Evolutionary conservation across 35 echinoderm and acorn worm genomes (phyloP), one percentile per base, ranked within the genome.

Genomic region (Ptychodera flava): DNA sequence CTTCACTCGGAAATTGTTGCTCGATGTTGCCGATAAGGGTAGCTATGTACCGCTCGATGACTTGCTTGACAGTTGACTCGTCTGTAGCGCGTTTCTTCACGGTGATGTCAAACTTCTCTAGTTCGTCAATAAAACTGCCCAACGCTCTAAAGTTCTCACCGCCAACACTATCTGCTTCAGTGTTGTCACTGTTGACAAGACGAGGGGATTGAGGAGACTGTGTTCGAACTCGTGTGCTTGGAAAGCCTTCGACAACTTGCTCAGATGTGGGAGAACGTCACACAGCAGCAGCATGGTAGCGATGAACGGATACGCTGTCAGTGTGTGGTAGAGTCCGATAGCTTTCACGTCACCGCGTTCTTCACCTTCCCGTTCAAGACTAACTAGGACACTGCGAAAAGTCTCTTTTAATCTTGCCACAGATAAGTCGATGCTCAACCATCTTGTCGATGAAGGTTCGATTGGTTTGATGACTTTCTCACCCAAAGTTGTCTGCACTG

Each of bases 231-330:
- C 80, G 1, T 34, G 80, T 15, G 80, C 75, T 83, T 93, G 82
- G 35, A 93, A 93, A 14, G 16, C 38, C 1, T 36, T n/a, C 35
- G 76, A 81, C 14, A 93, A 37, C 0, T 84, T 12, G 29, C 85
- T 93, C 30, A 93, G 30, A 75, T 77, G 79, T 78, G 82, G 78
- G 14, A 86, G 78, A 32, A 85, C 33, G 53, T 85, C 87, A 83
- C 91, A 93, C 27, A 93, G 52, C 37, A 92, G 81, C 31, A 89
- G 15, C 1, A 92, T 86, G 1, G 33, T 92, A 29, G 86, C 91
- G 36, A 92, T 30, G 38, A 92, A 92, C 31, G 36, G 16, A 37
- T 78, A 84, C 31, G 75, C 36, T 84, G 86, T 88, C 33, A 88
- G 84, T 28, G 84, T 84, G 36, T 79, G 14, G n/a, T 36, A 86